Percentiles rank a stretch among this genome's conserved stretches.
These are phyloP conservation scores for Centruroides sculpturatus DNA, from an alignment of 1,140 invertebrate species.

Conservation along the genomic window DNA sequence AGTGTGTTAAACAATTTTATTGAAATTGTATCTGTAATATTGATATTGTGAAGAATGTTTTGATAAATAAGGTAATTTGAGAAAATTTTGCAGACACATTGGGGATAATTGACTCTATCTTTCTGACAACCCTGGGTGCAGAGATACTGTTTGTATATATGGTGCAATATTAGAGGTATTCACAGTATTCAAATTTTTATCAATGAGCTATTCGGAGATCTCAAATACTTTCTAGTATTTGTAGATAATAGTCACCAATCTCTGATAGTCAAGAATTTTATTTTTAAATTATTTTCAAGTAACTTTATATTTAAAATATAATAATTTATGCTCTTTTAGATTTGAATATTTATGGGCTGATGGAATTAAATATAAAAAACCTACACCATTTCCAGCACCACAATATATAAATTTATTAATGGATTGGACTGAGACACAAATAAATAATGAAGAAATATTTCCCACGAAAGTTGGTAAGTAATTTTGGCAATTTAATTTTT, in stretches of 20 bases:
- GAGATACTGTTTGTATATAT: no score
- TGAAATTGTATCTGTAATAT: no score
- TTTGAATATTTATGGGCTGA: slow-evolving; percentile 94
- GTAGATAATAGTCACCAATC: background rate
- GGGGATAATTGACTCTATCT: no score
- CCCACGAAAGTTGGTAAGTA: slow-evolving; percentile 55
- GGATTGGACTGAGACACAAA: slow-evolving; percentile 89
- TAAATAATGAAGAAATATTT: slow-evolving; percentile 79
- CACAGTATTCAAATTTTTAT: no score
- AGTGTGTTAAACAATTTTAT: no score
- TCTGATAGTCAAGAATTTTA: background rate
- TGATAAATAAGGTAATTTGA: no score
- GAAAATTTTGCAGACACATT: no score
- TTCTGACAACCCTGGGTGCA: no score
- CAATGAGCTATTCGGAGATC: no score
- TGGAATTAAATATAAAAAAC: slow-evolving; percentile 69
- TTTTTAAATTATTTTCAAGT: background rate
- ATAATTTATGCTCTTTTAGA: slow-evolving; percentile 18
- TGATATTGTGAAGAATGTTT: no score
- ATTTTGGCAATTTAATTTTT: slow-evolving; percentile 1
- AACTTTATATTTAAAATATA: background rate
- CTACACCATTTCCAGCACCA: slow-evolving; percentile 69
- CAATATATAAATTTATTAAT: slow-evolving; percentile 76
- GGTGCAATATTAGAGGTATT: no score
- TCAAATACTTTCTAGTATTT: no score